phyloP scores from a whole-genome alignment of 2,113 vertebrate species.

The Ranitomeya variabilis region DNA sequence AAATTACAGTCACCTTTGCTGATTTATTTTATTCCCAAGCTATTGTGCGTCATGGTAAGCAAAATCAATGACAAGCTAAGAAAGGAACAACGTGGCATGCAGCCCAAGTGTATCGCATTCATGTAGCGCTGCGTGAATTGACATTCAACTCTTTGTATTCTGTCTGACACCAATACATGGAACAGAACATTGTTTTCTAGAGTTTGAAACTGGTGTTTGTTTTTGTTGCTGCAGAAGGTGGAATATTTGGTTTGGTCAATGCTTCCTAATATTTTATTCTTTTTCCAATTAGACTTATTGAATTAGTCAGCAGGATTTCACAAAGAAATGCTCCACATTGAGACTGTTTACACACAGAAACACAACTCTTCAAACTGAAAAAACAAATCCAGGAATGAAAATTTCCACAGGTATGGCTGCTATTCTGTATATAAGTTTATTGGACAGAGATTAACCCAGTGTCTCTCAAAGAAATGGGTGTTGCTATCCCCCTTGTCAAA shows the following conservation, averaged over 20 bases:
- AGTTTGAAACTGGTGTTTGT: not conserved
- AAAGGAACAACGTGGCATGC: conserved; percentile 1
- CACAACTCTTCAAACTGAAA: not conserved
- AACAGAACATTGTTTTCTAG: not conserved
- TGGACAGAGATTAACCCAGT: not conserved
- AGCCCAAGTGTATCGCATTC: not conserved
- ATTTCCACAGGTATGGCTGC: not conserved
- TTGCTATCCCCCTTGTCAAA: too few species aligned
- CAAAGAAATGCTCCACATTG: not conserved
- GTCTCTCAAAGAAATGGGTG: not conserved
- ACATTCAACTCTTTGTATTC: not conserved
- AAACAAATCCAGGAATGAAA: not conserved
- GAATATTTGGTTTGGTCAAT: not conserved
- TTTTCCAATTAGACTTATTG: not conserved
- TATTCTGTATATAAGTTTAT: not conserved
- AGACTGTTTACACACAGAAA: not conserved
- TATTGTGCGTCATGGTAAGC: conserved; percentile 11
- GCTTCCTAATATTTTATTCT: not conserved
- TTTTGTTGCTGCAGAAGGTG: not conserved
- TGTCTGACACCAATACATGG: not conserved
- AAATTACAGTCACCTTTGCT: conserved; percentile 1
- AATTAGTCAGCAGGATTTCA: not conserved
- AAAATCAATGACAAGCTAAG: conserved; percentile 28
- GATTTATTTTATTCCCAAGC: conserved; percentile 12
- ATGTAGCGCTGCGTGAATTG: not conserved